These are phyloP conservation scores for Tylochromis polylepis DNA, from an alignment of 2,113 vertebrate species.

Conservation along the genomic window DNA sequence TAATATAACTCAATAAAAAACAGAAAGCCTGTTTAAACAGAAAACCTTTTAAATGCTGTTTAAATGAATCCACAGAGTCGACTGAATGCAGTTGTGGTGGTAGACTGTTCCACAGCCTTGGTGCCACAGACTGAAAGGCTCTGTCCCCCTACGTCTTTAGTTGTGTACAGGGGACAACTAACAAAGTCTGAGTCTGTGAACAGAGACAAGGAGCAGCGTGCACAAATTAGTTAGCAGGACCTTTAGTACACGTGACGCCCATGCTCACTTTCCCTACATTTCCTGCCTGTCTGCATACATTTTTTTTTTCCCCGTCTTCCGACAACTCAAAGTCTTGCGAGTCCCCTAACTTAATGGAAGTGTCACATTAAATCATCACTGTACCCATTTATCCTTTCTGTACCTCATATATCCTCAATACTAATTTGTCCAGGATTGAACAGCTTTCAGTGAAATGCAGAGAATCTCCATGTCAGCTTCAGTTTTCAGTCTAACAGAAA, in stretches of 20 bases:
- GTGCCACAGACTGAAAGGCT: background rate
- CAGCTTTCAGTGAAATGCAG: background rate
- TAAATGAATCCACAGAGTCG: background rate
- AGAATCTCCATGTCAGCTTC: background rate
- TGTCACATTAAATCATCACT: background rate
- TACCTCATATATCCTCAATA: rapidly evolving
- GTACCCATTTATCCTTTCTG: background rate
- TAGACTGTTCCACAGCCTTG: background rate
- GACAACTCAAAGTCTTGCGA: background rate
- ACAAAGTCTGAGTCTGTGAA: background rate
- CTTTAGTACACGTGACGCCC: background rate
- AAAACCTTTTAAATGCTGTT: background rate
- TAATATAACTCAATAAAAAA: background rate
- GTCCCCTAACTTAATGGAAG: background rate
- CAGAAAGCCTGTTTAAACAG: background rate
- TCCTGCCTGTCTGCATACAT: background rate
- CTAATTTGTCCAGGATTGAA: background rate
- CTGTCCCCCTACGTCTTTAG: background rate
- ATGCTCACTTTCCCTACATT: background rate
- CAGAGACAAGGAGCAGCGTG: rapidly evolving
- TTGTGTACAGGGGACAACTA: background rate
- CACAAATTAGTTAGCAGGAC: background rate
- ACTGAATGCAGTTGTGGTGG: background rate
- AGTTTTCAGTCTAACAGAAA: background rate
- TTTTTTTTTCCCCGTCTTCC: background rate